phyloP scores from a whole-genome alignment of 2,797 vertebrate species.

The Acrocephalus scirpaceus region DNA sequence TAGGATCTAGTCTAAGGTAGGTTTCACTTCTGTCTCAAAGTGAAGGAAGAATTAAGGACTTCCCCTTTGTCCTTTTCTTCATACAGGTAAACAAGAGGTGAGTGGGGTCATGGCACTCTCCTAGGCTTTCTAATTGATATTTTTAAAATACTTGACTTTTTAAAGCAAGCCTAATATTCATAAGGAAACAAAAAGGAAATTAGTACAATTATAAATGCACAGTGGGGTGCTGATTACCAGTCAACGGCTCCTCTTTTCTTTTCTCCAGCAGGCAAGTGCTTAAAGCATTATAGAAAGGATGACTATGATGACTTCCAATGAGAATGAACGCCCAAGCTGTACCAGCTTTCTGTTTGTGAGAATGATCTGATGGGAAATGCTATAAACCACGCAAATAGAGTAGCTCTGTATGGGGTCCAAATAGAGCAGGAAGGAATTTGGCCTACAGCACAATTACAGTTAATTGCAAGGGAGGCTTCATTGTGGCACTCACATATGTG shows the following conservation, averaged over 20 bases:
- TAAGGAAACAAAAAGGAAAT: conserved; percentile 62
- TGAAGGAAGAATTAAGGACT: not conserved
- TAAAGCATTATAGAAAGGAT: conserved; percentile 45
- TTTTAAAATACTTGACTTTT: conserved; percentile 55
- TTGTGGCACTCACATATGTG: conserved; percentile 26
- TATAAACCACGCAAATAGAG: conserved; percentile 30
- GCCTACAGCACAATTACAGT: conserved; percentile 52
- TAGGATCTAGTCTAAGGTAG: not conserved
- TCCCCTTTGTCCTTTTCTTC: not conserved
- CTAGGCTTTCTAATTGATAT: conserved; percentile 1
- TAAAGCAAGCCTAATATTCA: conserved; percentile 36
- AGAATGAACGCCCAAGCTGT: conserved; percentile 34
- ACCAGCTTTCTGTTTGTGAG: conserved; percentile 46
- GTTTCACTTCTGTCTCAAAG: not conserved
- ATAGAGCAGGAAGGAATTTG: conserved; percentile 59
- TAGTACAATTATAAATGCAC: conserved; percentile 42
- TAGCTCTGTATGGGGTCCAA: conserved; percentile 55
- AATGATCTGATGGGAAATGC: conserved; percentile 52
- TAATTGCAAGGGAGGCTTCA: conserved; percentile 53
- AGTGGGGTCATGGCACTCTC: conserved; percentile 25
- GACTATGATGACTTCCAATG: conserved; percentile 47
- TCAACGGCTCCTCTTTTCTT: conserved; percentile 33
- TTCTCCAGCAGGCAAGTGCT: conserved; percentile 45
- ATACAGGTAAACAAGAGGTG: conserved; percentile 6
- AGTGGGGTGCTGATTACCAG: conserved; percentile 61